A percentile compares a stretch with the other conserved stretches of the same genome.
Evolutionary conservation across 2,797 vertebrate species (phyloP).

Genomic region (Sebastes cheni): DNA sequence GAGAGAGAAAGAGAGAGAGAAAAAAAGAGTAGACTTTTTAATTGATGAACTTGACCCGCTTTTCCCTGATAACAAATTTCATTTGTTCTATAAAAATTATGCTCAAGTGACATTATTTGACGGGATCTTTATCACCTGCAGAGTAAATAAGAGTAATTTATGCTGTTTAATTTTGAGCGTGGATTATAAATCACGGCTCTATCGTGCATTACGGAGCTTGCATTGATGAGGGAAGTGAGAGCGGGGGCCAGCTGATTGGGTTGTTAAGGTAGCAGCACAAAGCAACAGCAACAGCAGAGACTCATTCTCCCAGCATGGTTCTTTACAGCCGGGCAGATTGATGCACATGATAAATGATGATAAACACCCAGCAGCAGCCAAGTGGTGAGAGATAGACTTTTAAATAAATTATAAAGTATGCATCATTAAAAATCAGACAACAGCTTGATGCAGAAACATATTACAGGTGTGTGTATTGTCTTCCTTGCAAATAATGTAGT

Average conservation of each 20-base stretch:
- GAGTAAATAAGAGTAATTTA: conserved; percentile 89
- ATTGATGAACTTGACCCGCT: conserved; percentile 87
- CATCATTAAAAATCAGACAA: conserved; percentile 73
- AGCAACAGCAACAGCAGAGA: conserved; percentile 67
- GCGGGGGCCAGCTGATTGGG: conserved; percentile 67
- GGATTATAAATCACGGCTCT: conserved; percentile 81
- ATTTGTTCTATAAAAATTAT: conserved; percentile 88
- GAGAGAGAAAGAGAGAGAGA: conserved; percentile 51
- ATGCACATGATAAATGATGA: conserved; percentile 74
- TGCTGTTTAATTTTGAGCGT: conserved; percentile 83
- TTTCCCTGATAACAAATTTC: conserved; percentile 87
- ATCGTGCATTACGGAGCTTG: conserved; percentile 75
- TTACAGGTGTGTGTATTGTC: conserved; percentile 68
- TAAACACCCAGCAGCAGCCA: conserved; percentile 60
- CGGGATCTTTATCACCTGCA: conserved; percentile 86
- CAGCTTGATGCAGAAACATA: conserved; percentile 58
- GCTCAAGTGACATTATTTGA: conserved; percentile 87
- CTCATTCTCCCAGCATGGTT: conserved; percentile 65
- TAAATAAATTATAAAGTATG: conserved; percentile 77
- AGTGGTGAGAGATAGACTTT: conserved; percentile 72
- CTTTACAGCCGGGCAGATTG: conserved; percentile 64
- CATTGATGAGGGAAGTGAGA: conserved; percentile 79
- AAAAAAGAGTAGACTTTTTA: conserved; percentile 76
- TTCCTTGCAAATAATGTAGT: conserved; percentile 42
- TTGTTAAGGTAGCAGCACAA: conserved; percentile 71